Base-by-base conservation (phyloP, 2,113 vertebrate species). In the Hippocampus comes region DNA sequence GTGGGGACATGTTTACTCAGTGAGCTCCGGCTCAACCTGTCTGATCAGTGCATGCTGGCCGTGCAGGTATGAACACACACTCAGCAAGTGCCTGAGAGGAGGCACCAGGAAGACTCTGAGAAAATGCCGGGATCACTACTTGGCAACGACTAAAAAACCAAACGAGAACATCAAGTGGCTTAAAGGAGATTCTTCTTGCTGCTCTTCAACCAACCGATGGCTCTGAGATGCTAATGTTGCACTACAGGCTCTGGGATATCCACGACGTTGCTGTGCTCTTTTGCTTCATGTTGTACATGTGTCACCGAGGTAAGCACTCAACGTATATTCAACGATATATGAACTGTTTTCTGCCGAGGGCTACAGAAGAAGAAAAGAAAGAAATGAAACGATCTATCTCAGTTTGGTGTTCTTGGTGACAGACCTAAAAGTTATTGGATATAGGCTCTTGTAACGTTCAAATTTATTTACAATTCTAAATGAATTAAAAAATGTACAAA, bases 1-100 rank as follows among this genome's bases (percentile, higher is more conserved):
- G 71, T 53, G n/a, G 41, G 68, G 64, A 18, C 12, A 11, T 84
- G 74, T 89, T 85, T 74, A 34, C 74, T 80, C 63, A 60, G 71
- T 81, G 75, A 80, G 76, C 76, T 74, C 82, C 21, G 70, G 81
- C 82, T 78, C 10, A 82, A 90, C 89, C 86, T 77, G 88, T 90
- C 87, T 77, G 88, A 72, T 74, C 76, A 81, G 88, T 86, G 81
- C 80, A 79, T 64, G 67, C 77, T 67, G 73, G 65, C 69, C 59
- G 79, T 38, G 21, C 60, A 84, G 73, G 63, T 77, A 81, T 82
- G 77, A 84, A 12, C 68, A 72, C 25, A 71, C 61, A 70, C 43
- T 55, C 69, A 64, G 38, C 70, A n/a, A 75, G 71, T 72, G 59
- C 51, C 20, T 74, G 75, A 80, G 74, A 71, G 60, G 69, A 34